Evolutionary conservation across 1,140 invertebrate genomes (phyloP).

Genomic region (Ostrea edulis): DNA sequence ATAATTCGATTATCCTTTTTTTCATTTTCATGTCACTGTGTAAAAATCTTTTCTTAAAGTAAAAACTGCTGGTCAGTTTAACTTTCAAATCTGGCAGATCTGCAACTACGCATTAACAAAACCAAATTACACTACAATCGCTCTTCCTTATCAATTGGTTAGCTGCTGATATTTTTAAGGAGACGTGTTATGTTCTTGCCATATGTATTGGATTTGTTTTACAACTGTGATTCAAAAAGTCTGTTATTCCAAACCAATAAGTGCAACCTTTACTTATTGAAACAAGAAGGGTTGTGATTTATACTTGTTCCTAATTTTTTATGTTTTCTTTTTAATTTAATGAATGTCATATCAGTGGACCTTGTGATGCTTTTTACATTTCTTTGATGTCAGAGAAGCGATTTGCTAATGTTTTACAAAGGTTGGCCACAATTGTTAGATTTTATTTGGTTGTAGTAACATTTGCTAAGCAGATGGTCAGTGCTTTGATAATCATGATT

Average conservation of each 20-base stretch:
- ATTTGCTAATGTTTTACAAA: background rate
- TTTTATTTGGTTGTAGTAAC: slow-evolving; percentile 14
- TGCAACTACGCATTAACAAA: background rate
- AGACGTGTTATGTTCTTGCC: background rate
- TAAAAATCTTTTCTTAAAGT: background rate
- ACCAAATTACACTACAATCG: background rate
- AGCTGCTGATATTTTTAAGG: background rate
- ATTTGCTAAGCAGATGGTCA: slow-evolving; percentile 34
- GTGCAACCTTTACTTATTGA: slow-evolving; percentile 25
- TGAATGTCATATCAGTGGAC: background rate
- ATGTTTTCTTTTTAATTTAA: background rate
- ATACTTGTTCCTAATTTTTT: background rate
- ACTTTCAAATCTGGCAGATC: background rate
- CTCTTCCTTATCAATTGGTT: background rate
- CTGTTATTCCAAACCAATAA: slow-evolving; percentile 7
- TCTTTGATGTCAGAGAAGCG: background rate
- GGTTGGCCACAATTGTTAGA: background rate
- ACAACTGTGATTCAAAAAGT: slow-evolving; percentile 22
- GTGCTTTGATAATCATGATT: slow-evolving; percentile 31
- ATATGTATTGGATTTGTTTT: background rate
- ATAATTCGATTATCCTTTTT: background rate
- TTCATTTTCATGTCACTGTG: background rate
- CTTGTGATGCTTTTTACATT: background rate
- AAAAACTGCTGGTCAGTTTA: slow-evolving; percentile 24
- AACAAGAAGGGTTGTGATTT: background rate